A percentile compares a stretch with the other conserved stretches of the same genome.
Conservation (phyloP, 1,140 invertebrate species). For the Manduca sexta region DNA sequence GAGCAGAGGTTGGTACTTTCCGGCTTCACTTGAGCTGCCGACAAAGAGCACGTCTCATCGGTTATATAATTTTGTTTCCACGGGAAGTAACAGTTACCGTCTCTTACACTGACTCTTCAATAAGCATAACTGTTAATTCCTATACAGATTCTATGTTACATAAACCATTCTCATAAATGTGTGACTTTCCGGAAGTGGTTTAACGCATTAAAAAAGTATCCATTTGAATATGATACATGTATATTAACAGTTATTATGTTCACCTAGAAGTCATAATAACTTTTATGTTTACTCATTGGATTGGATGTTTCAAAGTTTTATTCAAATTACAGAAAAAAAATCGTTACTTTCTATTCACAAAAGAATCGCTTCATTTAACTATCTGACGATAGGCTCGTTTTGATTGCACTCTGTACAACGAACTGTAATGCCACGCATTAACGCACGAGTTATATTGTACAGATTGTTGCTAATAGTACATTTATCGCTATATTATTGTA, state of each 20-base stretch:
- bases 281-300: no score
- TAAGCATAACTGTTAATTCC: conserved; percentile 4
- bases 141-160: conserved; percentile 1
- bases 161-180: conserved; percentile 14
- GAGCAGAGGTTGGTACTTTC: no score
- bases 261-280: no score
- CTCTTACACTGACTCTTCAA: conserved; percentile 4
- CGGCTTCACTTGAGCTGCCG: background rate
- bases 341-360: conserved; percentile 59
- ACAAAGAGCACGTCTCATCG: conserved; percentile 4
- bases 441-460: conserved; percentile 29
- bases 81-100: conserved; percentile 11
- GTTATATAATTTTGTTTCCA: conserved; percentile 14
- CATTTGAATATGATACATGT: no score
- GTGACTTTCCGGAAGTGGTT: conserved; percentile 2
- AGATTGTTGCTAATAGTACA: background rate
- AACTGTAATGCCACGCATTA: conserved; percentile 29
- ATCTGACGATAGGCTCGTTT: conserved; percentile 35
- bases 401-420: conserved; percentile 25
- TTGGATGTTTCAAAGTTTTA: no score
- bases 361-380: conserved; percentile 48
- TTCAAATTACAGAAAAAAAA: conserved; percentile 4
- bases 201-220: no score
- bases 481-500: background rate
- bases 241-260: no score